These are phyloP conservation scores for Mohoua ochrocephala DNA, from an alignment of 2,113 vertebrate species.

Conservation along the genomic window DNA sequence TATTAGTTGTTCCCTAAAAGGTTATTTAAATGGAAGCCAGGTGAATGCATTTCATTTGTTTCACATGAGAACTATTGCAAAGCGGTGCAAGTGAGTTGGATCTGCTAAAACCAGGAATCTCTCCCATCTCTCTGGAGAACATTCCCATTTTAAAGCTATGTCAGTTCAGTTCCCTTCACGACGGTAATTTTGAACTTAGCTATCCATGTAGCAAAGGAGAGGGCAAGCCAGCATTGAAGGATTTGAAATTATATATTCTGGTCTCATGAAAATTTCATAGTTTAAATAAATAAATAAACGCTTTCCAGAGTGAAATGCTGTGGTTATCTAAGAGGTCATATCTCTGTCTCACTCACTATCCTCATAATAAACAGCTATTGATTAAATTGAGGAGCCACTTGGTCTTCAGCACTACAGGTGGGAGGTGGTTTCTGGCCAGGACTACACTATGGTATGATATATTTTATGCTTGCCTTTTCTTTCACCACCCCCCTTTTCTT, in stretches of 20 bases:
- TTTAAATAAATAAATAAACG: slow-evolving; percentile 29
- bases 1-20: background rate
- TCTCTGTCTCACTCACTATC: background rate
- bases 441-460: background rate
- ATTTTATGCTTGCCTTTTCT: background rate
- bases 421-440: background rate
- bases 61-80: background rate
- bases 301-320: background rate
- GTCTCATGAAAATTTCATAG: background rate
- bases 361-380: background rate
- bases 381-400: background rate
- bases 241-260: background rate
- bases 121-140: background rate
- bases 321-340: background rate
- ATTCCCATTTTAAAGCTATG: background rate
- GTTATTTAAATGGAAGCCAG: background rate
- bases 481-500: fast-evolving
- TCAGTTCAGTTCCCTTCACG: background rate
- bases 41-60: background rate
- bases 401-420: background rate
- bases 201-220: background rate
- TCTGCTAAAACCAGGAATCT: background rate
- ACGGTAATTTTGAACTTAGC: background rate
- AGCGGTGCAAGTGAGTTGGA: background rate
- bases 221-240: background rate